Evolutionary conservation across 2,888 invertebrate species (phyloP), one percentile per base, ranked within the genome.

Genomic region (Plebejus argus): DNA sequence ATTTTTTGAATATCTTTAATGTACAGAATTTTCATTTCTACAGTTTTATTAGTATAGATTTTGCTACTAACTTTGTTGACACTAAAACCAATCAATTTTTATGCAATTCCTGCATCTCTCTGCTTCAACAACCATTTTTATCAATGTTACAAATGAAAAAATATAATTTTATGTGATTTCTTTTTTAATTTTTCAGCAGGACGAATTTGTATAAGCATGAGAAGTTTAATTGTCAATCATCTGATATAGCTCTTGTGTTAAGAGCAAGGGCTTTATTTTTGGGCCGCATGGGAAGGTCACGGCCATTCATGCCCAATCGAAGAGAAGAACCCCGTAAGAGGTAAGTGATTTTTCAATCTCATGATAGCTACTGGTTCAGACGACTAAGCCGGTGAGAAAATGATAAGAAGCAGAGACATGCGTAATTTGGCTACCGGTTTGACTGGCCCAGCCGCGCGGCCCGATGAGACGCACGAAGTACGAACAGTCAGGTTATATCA

Each of bases 151-250:
- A 7, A 49, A 49, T 23, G 23, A 23, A 10, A 3, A 12, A 23
- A 12, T 3, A 23, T 12, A 12, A 23, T 23, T 23, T 61, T 10
- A n/a, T n/a, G n/a, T n/a, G n/a, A n/a, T n/a, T n/a, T n/a, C n/a
- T n/a, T n/a, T n/a, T n/a, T n/a, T n/a, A n/a, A n/a, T n/a, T n/a
- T 82, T 83, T 23, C 81, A 93, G 93, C 76, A 88, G 86, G 8
- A 89, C 90, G 15, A 91, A 90, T 58, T 83, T 93, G 1, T 93
- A 93, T 83, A 93, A 92, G 78, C 93, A 94, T 75, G 93, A 94
- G 86, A 92, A 92, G 84, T 12, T 12, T 5, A 86, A 86, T 0
- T 93, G 93, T 80, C n/a, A 58, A 0, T 86, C 89, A 0, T 85
- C 86, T 0, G 91, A 92, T 78, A 87, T 87, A 0, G 72, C 71